Evolutionary conservation across 2,113 vertebrate species (phyloP).

Genomic region (Pelusios castaneus): DNA sequence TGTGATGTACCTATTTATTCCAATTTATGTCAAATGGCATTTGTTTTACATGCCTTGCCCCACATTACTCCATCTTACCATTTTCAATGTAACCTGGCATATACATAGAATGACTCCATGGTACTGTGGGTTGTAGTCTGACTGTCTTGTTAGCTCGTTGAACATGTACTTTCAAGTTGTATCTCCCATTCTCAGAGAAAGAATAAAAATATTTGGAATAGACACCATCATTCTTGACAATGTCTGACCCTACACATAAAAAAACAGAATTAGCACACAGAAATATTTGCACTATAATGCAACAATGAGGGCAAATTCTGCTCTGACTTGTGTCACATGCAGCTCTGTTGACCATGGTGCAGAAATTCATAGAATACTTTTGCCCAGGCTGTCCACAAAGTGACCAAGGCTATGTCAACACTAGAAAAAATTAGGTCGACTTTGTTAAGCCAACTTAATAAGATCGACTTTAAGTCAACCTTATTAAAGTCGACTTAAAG

Average conservation of each 20-base stretch:
- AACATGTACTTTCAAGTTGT: constrained; percentile 71
- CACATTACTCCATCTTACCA: constrained; percentile 49
- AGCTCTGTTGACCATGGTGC: neutral
- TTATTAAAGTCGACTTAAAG: too few relatives aligned
- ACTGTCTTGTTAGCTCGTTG: neutral
- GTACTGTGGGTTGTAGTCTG: neutral
- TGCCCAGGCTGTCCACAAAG: neutral
- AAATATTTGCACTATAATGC: neutral
- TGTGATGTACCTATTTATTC: neutral
- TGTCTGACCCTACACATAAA: constrained; percentile 71
- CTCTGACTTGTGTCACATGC: too few relatives aligned
- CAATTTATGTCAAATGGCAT: neutral
- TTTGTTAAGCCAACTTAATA: too few relatives aligned
- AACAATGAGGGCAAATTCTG: neutral
- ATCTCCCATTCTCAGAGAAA: constrained; percentile 64
- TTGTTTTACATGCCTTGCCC: neutral
- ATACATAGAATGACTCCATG: constrained; percentile 63
- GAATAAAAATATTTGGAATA: constrained; percentile 77
- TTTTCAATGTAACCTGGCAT: constrained; percentile 73
- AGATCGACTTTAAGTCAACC: too few relatives aligned
- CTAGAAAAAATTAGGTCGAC: too few relatives aligned
- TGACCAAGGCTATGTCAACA: too few relatives aligned
- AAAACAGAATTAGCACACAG: neutral
- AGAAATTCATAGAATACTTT: neutral
- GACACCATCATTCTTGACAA: constrained; percentile 71